Evolutionary conservation across 2,888 invertebrate genomes (phyloP), one percentile per base, ranked within the genome.

Genomic region (Rhamnusium bicolor): DNA sequence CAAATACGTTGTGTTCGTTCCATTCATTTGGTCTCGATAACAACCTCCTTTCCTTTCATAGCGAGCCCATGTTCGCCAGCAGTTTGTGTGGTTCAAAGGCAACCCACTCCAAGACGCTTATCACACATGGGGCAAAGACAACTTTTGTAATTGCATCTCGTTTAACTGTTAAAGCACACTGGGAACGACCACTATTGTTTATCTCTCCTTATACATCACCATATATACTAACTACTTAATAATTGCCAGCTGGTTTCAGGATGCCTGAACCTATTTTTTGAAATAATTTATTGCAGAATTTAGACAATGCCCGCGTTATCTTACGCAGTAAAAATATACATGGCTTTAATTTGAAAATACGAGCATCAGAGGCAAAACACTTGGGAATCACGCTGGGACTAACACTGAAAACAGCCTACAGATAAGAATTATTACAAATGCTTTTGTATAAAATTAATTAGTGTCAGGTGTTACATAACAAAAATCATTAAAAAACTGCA

Each of bases 161-260:
- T 83, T 83, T 83, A 83, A 84, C 83, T 82, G 82, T 83, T 81
- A 78, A 51, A 51, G 51, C 51, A 80, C 83, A 80, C 80, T 78
- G 82, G 79, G 80, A 83, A 81, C 83, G 77, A 81, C 51, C 81
- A 80, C 82, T 82, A 82, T 83, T 83, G 80, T 82, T 82, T 84
- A 84, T 84, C 83, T 82, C 74, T 66, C 77, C 78, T 71, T 69
- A 82, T 81, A 81, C 80, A 84, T 84, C 83, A 80, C 80, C 82
- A 54, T 54, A 68, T 73, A 68, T 71, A 68, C 63, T 71, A 74
- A 83, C 83, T 83, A 80, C 83, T 83, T 82, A 82, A 83, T 84
- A 83, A 84, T 82, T 74, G 27, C 51, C 8, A 51, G 16, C 27
- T 14, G 27, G 58, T 29, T 16, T 16, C 27, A 16, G 29, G 58